Percentiles rank a stretch among this genome's conserved stretches.
These are phyloP conservation scores for Synergus gifuensis DNA, from an alignment of 2,888 invertebrate species.

Conservation along the genomic window DNA sequence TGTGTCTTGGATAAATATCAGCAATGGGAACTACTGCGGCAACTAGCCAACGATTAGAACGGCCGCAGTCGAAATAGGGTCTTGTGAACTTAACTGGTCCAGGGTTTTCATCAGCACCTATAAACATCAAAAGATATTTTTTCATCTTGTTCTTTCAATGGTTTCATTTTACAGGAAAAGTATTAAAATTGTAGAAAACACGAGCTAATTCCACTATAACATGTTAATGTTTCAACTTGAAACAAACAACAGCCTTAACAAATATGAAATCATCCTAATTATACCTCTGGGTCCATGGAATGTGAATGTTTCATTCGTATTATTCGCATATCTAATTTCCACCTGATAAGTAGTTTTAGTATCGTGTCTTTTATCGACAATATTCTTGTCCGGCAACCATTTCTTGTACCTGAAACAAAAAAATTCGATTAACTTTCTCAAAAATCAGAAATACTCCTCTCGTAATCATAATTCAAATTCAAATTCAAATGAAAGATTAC, in stretches of 20 bases:
- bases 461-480: slow-evolving; percentile 9
- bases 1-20: slow-evolving; percentile 96
- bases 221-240: no score
- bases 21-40: slow-evolving; percentile 96
- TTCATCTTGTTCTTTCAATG: neutral
- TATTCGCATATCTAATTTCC: slow-evolving; percentile 95
- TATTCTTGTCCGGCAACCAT: slow-evolving; percentile 92
- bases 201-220: no score
- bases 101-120: slow-evolving; percentile 90
- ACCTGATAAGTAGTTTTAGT: slow-evolving; percentile 95
- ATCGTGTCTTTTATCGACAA: slow-evolving; percentile 88
- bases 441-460: neutral
- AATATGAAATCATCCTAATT: slow-evolving; percentile 22
- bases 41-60: slow-evolving; percentile 97
- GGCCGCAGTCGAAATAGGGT: slow-evolving; percentile 97
- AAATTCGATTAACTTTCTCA: slow-evolving; percentile 28
- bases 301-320: slow-evolving; percentile 97
- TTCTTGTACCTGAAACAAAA: slow-evolving; percentile 82
- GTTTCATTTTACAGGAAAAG: no score
- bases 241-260: neutral
- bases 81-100: slow-evolving; percentile 96
- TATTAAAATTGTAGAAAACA: no score
- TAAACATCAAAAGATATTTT: slow-evolving; percentile 39
- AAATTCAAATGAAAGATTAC: slow-evolving; percentile 74
- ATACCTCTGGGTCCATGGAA: slow-evolving; percentile 93